Conservation (phyloP, 2,888 invertebrate species). For the Cyaniris semiargus region DNA sequence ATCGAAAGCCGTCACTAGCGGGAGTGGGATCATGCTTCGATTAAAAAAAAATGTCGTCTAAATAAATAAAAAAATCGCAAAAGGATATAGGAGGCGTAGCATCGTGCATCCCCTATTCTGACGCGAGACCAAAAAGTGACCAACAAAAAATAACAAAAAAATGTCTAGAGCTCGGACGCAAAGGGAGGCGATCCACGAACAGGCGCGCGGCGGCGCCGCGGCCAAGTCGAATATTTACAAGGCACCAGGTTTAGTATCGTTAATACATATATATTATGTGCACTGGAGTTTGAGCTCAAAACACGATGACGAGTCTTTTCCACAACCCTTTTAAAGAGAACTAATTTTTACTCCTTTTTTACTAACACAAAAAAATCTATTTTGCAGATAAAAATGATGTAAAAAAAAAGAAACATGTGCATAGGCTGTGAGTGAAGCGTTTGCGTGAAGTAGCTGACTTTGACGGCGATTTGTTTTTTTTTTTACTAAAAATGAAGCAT, state of each 20-base stretch:
- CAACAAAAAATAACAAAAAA: slow-evolving; percentile 52
- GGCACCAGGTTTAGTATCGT: slow-evolving; percentile 38
- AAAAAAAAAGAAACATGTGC: slow-evolving; percentile 20
- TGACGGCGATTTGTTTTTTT: slow-evolving; percentile 1
- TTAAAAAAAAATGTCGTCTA: slow-evolving; percentile 39
- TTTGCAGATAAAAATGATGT: slow-evolving; percentile 11
- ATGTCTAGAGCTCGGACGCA: slow-evolving; percentile 69
- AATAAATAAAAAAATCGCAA: slow-evolving; percentile 48
- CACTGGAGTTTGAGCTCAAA: slow-evolving; percentile 51
- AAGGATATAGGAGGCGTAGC: slow-evolving; percentile 74
- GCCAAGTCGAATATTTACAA: slow-evolving; percentile 7
- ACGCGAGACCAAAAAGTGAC: slow-evolving; percentile 67
- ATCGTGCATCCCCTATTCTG: slow-evolving; percentile 80
- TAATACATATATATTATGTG: slow-evolving; percentile 45
- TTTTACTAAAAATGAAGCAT: not conserved
- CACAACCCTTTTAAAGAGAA: slow-evolving; percentile 68
- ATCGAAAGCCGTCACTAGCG: slow-evolving; percentile 55
- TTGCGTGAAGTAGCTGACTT: slow-evolving; percentile 24
- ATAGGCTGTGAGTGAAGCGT: slow-evolving; percentile 28
- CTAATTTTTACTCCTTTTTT: slow-evolving; percentile 6
- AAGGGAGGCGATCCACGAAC: slow-evolving; percentile 71
- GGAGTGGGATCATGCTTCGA: slow-evolving; percentile 65
- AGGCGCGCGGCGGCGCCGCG: not conserved
- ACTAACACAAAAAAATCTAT: slow-evolving; percentile 25
- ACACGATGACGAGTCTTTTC: slow-evolving; percentile 65